These are phyloP conservation scores for Aphaenogaster floridana DNA, from an alignment of 1,140 invertebrate genomes.

Conservation along the genomic window DNA sequence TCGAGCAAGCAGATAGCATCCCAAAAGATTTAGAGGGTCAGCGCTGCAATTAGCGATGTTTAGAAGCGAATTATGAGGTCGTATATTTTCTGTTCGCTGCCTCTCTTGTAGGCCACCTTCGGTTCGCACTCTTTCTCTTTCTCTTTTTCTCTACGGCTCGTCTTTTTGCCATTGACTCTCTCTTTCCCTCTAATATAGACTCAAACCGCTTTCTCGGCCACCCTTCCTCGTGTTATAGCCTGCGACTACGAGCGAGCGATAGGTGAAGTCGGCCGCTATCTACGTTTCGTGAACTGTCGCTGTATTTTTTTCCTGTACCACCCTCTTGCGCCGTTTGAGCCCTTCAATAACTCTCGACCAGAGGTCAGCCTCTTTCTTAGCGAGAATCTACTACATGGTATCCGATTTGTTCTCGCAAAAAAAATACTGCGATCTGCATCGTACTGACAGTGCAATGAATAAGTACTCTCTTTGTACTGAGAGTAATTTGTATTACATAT, in stretches of 20 bases:
- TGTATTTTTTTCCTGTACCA: conserved; percentile 68
- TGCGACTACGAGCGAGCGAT: conserved; percentile 29
- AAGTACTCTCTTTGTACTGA: conserved; percentile 5
- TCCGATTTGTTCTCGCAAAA: conserved; percentile 29
- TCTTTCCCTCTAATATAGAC: background rate
- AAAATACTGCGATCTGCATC: background rate
- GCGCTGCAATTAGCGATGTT: conserved; percentile 82
- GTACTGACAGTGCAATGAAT: background rate
- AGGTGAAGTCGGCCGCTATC: conserved; percentile 39
- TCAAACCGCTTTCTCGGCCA: conserved; percentile 38
- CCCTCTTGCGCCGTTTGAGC: conserved; percentile 46
- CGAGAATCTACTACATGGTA: conserved; percentile 23
- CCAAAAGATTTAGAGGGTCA: conserved; percentile 81
- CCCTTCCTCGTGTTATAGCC: background rate
- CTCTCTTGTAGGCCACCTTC: conserved; percentile 12
- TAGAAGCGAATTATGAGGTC: conserved; percentile 81
- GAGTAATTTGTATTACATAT: background rate
- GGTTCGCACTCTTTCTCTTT: background rate
- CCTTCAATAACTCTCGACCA: conserved; percentile 52
- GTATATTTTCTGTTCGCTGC: conserved; percentile 67
- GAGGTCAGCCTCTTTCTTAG: conserved; percentile 48
- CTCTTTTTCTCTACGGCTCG: background rate
- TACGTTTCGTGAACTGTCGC: conserved; percentile 73
- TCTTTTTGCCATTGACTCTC: background rate
- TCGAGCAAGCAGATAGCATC: conserved; percentile 75